Conservation (phyloP, 35 echinoderm and acorn worm species). For the Apostichopus parvimensis region DNA sequence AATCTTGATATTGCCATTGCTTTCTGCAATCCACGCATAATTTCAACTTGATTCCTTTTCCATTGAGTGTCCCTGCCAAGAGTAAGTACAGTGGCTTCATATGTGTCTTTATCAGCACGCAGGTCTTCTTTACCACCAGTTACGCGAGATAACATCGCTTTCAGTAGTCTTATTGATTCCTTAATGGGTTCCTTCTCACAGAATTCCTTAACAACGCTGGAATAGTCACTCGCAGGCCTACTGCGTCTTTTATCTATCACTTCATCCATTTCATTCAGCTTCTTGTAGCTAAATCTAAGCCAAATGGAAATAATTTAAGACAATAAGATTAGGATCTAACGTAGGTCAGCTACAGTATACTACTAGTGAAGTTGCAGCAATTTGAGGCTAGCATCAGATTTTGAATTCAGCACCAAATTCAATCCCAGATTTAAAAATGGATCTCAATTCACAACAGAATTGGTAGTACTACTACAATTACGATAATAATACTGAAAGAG, state of each 20-base stretch:
- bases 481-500: no score
- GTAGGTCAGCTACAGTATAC: no score
- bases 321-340: no score
- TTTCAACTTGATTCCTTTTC: conserved; percentile 47
- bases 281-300: background rate
- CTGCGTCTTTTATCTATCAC: background rate
- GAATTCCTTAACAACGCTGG: conserved; percentile 5
- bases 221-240: background rate
- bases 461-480: no score
- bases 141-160: conserved; percentile 16
- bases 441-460: no score
- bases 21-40: conserved; percentile 54
- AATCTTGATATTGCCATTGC: conserved; percentile 43
- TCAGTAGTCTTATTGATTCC: conserved; percentile 3
- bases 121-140: conserved; percentile 24
- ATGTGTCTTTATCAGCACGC: background rate
- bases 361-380: no score
- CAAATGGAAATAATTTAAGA: no score
- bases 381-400: no score
- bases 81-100: conserved; percentile 9
- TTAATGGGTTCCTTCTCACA: background rate
- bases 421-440: no score
- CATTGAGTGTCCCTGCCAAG: conserved; percentile 29
- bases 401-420: no score
- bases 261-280: background rate